Conservation (phyloP, 2,888 invertebrate species). For the Tuberolachnus salignus region DNA sequence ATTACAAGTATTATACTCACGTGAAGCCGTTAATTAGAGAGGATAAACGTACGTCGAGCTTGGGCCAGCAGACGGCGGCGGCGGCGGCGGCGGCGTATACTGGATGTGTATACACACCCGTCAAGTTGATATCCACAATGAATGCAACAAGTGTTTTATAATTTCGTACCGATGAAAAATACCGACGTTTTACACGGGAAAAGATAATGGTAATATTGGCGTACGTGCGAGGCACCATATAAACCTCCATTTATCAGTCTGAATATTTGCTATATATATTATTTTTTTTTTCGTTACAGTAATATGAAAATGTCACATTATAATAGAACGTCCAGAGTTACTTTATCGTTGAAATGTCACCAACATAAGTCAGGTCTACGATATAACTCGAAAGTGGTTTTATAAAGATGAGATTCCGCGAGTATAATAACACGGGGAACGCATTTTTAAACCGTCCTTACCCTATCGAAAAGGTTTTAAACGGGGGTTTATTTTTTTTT, state of each 20-base stretch:
- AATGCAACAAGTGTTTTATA: conserved; percentile 49
- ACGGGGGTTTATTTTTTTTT: too few species aligned
- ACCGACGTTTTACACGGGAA: not conserved
- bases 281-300: not conserved
- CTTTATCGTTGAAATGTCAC: not conserved
- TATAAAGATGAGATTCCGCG: not conserved
- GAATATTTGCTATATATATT: not conserved
- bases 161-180: conserved; percentile 14
- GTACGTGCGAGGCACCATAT: not conserved
- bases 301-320: not conserved
- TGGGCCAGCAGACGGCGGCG: not conserved
- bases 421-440: not conserved
- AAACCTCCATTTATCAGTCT: not conserved
- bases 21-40: conserved; percentile 52
- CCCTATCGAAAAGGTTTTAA: too few species aligned
- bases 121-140: conserved; percentile 32
- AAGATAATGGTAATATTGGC: not conserved
- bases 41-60: conserved; percentile 49
- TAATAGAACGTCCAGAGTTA: not conserved
- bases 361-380: not conserved
- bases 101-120: not conserved
- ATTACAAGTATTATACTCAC: conserved; percentile 50
- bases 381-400: not conserved
- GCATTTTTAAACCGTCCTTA: not conserved
- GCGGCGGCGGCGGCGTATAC: too few species aligned